Percentiles rank a stretch among this genome's conserved stretches.
These are phyloP conservation scores for Lycaon pictus DNA, from an alignment of 2,113 vertebrate species.

Conservation along the genomic window DNA sequence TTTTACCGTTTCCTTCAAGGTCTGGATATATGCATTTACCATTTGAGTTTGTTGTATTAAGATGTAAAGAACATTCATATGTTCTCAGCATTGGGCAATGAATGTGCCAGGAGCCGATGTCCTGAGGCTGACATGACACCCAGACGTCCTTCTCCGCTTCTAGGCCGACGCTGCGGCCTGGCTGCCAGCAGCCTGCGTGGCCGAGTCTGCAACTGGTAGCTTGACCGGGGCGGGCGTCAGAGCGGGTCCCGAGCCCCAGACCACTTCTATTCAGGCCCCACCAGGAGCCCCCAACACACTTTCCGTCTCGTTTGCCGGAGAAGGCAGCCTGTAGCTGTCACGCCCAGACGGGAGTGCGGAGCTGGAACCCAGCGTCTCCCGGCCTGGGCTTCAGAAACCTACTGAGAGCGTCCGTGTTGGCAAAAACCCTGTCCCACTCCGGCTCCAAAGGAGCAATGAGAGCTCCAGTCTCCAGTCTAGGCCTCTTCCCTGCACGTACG, in stretches of 20 bases:
- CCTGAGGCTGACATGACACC: background rate
- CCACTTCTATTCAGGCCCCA: background rate
- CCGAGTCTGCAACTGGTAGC: background rate
- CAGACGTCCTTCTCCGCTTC: background rate
- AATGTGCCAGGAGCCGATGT: background rate
- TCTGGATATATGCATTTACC: background rate
- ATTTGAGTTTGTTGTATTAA: background rate
- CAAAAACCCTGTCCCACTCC: background rate
- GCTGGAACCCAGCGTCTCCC: background rate
- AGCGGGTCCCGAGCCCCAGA: accelerated
- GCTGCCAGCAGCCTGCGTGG: background rate
- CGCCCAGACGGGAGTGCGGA: background rate
- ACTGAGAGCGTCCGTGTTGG: background rate
- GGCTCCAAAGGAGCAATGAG: background rate
- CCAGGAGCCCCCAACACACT: background rate
- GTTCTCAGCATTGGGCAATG: background rate
- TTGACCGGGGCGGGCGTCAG: background rate
- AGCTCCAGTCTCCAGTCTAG: no score
- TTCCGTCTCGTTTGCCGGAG: background rate
- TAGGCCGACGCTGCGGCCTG: background rate
- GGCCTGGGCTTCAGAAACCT: background rate
- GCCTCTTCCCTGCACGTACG: no score
- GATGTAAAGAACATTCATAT: background rate
- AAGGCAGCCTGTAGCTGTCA: background rate
- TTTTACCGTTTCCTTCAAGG: slow-evolving; percentile 24